Evolutionary conservation across 2,797 vertebrate species (phyloP).

Genomic region (Lophius americanus): DNA sequence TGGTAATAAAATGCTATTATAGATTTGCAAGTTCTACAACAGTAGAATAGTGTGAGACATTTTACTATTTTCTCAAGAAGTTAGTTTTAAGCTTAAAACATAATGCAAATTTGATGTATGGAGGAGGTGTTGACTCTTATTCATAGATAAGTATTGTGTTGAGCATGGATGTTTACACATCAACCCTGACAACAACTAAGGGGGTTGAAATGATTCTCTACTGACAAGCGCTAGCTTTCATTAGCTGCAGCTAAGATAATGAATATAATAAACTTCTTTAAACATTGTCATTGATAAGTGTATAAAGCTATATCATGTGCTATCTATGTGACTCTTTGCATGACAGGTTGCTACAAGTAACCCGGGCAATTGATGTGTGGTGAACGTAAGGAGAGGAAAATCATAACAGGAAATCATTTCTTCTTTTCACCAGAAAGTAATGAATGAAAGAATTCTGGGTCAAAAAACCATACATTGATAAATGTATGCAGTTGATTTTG

Average conservation of each 20-base stretch:
- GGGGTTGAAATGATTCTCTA: neutral
- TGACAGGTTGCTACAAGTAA: too few species aligned
- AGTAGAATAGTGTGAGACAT: neutral
- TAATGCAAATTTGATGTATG: neutral
- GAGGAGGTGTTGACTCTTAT: too few species aligned
- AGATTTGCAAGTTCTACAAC: neutral
- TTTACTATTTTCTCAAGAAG: neutral
- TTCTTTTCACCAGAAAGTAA: neutral
- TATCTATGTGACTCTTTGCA: neutral
- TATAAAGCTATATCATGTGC: neutral
- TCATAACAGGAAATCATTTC: neutral
- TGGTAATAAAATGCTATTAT: neutral
- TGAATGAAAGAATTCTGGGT: neutral
- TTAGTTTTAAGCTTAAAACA: neutral
- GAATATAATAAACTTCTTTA: neutral
- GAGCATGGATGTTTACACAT: neutral
- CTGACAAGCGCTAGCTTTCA: neutral
- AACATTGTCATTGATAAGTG: neutral
- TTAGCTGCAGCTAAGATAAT: neutral
- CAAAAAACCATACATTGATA: neutral
- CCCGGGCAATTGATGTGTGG: neutral
- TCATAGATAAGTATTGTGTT: neutral
- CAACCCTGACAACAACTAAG: neutral
- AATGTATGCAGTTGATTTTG: neutral
- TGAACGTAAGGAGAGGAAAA: neutral